Percentiles rank a stretch among this genome's conserved stretches.
phyloP scores from a whole-genome alignment of 1,140 invertebrate genomes.

The Lepidurus arcticus region DNA sequence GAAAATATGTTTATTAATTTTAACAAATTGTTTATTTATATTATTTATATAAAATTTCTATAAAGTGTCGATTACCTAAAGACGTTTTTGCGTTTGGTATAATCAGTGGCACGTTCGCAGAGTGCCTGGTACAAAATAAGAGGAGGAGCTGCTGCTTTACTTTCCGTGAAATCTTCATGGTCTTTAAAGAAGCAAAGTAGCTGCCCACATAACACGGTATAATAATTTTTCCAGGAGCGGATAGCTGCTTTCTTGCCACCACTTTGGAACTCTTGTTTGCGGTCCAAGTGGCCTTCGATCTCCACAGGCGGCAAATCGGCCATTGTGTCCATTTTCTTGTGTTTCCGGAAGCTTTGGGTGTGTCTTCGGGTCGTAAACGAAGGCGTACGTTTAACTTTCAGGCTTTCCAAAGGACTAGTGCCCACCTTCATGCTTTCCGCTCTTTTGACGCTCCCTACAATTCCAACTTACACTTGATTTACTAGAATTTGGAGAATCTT shows the following conservation, averaged over 20 bases:
- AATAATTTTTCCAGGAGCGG: slow-evolving; percentile 90
- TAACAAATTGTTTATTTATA: background rate
- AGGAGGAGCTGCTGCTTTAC: slow-evolving; percentile 82
- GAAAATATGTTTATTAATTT: background rate
- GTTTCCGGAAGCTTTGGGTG: slow-evolving; percentile 80
- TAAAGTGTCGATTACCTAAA: slow-evolving; percentile 53
- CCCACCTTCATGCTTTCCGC: slow-evolving; percentile 83
- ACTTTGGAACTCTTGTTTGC: slow-evolving; percentile 89
- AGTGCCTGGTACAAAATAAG: slow-evolving; percentile 80
- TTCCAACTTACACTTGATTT: background rate
- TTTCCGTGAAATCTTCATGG: slow-evolving; percentile 76
- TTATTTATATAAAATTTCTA: background rate
- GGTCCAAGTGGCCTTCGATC: slow-evolving; percentile 82
- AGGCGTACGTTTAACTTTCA: slow-evolving; percentile 72
- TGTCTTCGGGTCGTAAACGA: slow-evolving; percentile 83
- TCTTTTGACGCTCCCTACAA: slow-evolving; percentile 54
- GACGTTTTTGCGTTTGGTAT: slow-evolving; percentile 90
- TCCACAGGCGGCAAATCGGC: slow-evolving; percentile 79
- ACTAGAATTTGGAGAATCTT: background rate
- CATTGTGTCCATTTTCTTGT: slow-evolving; percentile 53
- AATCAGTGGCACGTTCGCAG: slow-evolving; percentile 81
- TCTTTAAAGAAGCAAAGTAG: slow-evolving; percentile 97
- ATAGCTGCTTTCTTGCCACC: slow-evolving; percentile 91
- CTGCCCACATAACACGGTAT: slow-evolving; percentile 93
- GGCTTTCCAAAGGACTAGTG: slow-evolving; percentile 28